A percentile compares a stretch with the other conserved stretches of the same genome.
Evolutionary conservation across 2,113 vertebrate species (phyloP).

Genomic region (Hoplias malabaricus): DNA sequence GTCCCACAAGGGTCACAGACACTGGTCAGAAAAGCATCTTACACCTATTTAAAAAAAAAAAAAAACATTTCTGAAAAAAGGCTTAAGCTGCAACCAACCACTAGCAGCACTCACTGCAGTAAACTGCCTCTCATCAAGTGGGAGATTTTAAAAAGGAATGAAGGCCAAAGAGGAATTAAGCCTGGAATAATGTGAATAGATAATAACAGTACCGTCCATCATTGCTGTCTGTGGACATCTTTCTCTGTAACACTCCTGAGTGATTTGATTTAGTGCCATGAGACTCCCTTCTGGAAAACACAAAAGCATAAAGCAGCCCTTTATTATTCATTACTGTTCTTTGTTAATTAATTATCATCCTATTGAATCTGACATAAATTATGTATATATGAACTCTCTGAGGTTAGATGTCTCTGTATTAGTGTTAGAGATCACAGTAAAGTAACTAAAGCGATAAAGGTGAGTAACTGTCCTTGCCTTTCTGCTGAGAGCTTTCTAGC

Average conservation of each 20-base stretch:
- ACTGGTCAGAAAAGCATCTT: not conserved
- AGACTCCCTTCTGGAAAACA: constrained; percentile 72
- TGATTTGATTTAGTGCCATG: constrained; percentile 60
- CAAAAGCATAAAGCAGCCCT: constrained; percentile 9
- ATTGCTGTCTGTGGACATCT: constrained; percentile 70
- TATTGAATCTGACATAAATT: too few relatives aligned
- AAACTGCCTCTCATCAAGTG: not conserved
- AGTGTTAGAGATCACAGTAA: not conserved
- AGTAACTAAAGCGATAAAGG: not conserved
- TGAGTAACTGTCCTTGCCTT: constrained; percentile 70
- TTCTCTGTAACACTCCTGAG: constrained; percentile 64
- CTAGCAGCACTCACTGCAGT: not conserved
- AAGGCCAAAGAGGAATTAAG: not conserved
- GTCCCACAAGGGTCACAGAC: not conserved
- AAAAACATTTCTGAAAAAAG: not conserved
- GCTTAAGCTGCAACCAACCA: not conserved
- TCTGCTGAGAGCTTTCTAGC: constrained; percentile 78
- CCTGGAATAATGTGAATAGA: not conserved
- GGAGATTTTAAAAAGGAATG: not conserved
- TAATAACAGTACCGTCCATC: constrained; percentile 72
- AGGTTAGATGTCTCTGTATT: not conserved
- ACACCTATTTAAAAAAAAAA: not conserved
- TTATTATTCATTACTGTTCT: not conserved
- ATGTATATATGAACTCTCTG: too few relatives aligned
- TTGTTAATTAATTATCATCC: not conserved